Percentiles rank a stretch among this genome's conserved stretches.
Evolutionary conservation across 2,888 invertebrate genomes (phyloP).

Genomic region (Phasia obesa): DNA sequence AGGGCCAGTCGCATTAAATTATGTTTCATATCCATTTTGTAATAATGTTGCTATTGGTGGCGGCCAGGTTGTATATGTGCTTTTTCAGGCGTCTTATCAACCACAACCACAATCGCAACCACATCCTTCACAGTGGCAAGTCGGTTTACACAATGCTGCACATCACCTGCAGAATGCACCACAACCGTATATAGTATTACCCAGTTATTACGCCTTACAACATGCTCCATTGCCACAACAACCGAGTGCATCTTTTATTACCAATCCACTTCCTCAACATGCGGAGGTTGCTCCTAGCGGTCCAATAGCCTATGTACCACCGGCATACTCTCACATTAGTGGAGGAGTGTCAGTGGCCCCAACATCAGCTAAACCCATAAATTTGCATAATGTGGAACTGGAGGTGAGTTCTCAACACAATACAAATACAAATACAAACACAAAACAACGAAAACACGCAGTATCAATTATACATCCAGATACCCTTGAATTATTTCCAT

Average conservation of each 20-base stretch:
- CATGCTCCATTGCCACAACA: conserved; percentile 71
- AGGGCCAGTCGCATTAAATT: conserved; percentile 57
- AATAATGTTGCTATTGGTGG: conserved; percentile 52
- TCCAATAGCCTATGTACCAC: conserved; percentile 74
- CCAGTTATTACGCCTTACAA: conserved; percentile 54
- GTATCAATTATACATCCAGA: conserved; percentile 80
- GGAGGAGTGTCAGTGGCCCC: conserved; percentile 48
- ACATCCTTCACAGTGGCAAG: conserved; percentile 71
- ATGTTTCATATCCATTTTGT: conserved; percentile 66
- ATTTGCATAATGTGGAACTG: conserved; percentile 3
- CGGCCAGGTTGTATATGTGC: conserved; percentile 50
- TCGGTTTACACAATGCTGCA: conserved; percentile 59
- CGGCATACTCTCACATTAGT: conserved; percentile 68
- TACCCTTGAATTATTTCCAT: conserved; percentile 77
- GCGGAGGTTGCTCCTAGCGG: conserved; percentile 73
- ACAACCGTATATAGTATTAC: conserved; percentile 57
- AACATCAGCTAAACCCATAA: conserved; percentile 63
- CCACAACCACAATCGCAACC: conserved; percentile 73
- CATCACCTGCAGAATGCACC: conserved; percentile 71
- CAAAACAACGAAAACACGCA: conserved; percentile 77
- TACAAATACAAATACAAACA: too few species aligned
- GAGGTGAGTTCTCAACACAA: conserved; percentile 23
- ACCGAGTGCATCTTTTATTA: conserved; percentile 73
- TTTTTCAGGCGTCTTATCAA: conserved; percentile 71
- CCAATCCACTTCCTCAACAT: conserved; percentile 72